Evolutionary conservation across 2,888 invertebrate species (phyloP).

Genomic region (Oxycera nigricornis): DNA sequence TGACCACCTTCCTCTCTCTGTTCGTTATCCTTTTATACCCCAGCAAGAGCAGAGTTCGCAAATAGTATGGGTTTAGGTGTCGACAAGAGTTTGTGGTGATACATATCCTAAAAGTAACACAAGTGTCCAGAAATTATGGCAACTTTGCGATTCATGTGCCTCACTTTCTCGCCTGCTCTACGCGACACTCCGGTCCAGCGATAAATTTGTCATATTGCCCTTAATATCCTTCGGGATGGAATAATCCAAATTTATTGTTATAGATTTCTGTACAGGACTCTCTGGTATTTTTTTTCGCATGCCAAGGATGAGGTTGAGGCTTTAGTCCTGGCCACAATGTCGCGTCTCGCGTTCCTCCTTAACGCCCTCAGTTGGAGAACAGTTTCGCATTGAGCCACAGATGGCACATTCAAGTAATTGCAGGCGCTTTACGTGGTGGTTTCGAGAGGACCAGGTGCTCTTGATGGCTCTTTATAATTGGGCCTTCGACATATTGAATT

Average conservation of each 20-base stretch:
- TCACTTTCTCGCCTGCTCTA: slow-evolving; percentile 18
- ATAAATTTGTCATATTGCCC: slow-evolving; percentile 57
- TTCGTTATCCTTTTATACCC: not conserved
- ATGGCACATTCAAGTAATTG: slow-evolving; percentile 46
- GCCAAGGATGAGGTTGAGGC: not conserved
- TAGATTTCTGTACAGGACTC: slow-evolving; percentile 50
- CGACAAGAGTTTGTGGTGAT: not conserved
- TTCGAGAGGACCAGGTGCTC: slow-evolving; percentile 46
- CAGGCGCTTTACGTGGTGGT: slow-evolving; percentile 45
- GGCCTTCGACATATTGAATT: slow-evolving; percentile 48
- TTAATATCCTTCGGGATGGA: slow-evolving; percentile 54
- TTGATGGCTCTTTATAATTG: slow-evolving; percentile 48
- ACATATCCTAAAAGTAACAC: slow-evolving; percentile 26
- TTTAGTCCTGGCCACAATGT: not conserved
- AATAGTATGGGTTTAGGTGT: slow-evolving; percentile 16
- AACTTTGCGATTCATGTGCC: slow-evolving; percentile 47
- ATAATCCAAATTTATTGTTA: slow-evolving; percentile 55
- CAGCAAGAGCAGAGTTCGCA: slow-evolving; percentile 15
- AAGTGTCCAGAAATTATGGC: slow-evolving; percentile 39
- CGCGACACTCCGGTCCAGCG: slow-evolving; percentile 46
- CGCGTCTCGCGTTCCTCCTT: slow-evolving; percentile 27
- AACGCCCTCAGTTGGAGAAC: slow-evolving; percentile 37
- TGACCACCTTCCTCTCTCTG: not conserved
- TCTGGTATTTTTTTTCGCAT: slow-evolving; percentile 24
- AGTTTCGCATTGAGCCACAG: slow-evolving; percentile 44